Base-by-base conservation (phyloP, 2,888 invertebrate species). In the Ametastegia equiseti region DNA sequence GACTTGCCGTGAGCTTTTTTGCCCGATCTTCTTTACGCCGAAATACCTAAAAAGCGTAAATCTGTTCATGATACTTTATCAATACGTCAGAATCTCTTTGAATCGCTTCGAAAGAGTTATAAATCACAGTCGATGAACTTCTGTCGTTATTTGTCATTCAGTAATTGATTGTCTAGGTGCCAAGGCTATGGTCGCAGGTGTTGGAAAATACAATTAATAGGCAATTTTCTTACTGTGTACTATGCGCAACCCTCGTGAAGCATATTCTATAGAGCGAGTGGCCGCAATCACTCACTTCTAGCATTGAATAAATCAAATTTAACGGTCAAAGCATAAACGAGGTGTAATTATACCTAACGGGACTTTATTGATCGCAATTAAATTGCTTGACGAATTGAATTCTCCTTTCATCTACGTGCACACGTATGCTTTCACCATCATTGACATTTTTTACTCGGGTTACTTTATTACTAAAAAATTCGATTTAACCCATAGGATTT, bases 281-380 rank as follows among this genome's bases (percentile, higher is more conserved):
- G 75, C 54, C 36, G 50, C 54, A 54, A 54, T 75, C 75, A 36
- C 39, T 75, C 75, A 33, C 36, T 75, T 54, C 13, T 9, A 75
- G 54, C 33, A 36, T 54, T 33, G 54, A 75, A 75, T 75, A 50
- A 75, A 75, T 75, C 75, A 50, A 75, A 75, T 75, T 75, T 54
- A 33, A 54, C 75, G 13, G 54, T 36, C 50, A 75, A 75, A 50
- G 75, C 15, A n/a, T n/a, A 50, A 50, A 45, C 36, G 50, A 23
- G 54, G 50, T n/a, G n/a, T 75, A 75, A 75, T 75, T 19, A 75
- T n/a, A n/a, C 33, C 33, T 75, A 54, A 75, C 50, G 50, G 54
- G 9, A 75, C 19, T 75, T 75, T 75, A 75, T 75, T 75, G 75
- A 75, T 75, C 71, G 36, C 13, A 54, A 75, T 75, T 33, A 54